Evolutionary conservation across 2,888 invertebrate genomes (phyloP).

Genomic region (Lithophane semibrunnea): DNA sequence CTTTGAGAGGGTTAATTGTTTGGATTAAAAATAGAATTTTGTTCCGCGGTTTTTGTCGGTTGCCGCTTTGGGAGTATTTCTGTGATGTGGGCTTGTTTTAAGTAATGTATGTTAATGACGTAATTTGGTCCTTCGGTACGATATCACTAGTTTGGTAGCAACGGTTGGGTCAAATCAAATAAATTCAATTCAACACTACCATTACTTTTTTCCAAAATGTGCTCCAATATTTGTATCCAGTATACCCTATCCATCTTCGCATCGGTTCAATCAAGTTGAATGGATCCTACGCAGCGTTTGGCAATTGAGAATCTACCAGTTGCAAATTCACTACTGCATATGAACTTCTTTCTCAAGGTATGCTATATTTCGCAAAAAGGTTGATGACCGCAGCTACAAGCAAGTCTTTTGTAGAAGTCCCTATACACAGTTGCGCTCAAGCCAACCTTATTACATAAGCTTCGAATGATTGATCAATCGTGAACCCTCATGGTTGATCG

Average conservation of each 20-base stretch:
- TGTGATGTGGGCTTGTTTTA: slow-evolving; percentile 19
- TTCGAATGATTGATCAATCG: slow-evolving; percentile 34
- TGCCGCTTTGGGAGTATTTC: slow-evolving; percentile 45
- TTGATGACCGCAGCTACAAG: slow-evolving; percentile 2
- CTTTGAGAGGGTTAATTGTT: slow-evolving; percentile 72
- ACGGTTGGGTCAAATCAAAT: slow-evolving; percentile 4
- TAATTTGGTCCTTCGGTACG: neutral
- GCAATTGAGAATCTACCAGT: neutral
- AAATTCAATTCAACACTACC: slow-evolving; percentile 6
- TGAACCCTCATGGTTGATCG: slow-evolving; percentile 29
- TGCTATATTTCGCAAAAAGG: slow-evolving; percentile 7
- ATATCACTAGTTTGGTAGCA: neutral
- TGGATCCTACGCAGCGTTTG: neutral
- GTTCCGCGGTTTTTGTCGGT: slow-evolving; percentile 38
- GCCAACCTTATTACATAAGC: slow-evolving; percentile 36
- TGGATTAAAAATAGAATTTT: slow-evolving; percentile 65
- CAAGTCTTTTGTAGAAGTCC: slow-evolving; percentile 15
- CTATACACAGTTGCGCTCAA: neutral
- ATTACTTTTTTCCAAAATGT: neutral
- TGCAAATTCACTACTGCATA: neutral
- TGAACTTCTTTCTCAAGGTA: neutral
- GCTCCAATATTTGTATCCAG: neutral
- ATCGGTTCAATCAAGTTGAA: neutral
- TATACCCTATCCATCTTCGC: neutral
- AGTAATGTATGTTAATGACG: slow-evolving; percentile 31